Conservation (phyloP, 2,888 invertebrate species). For the Zeuzera pyrina region DNA sequence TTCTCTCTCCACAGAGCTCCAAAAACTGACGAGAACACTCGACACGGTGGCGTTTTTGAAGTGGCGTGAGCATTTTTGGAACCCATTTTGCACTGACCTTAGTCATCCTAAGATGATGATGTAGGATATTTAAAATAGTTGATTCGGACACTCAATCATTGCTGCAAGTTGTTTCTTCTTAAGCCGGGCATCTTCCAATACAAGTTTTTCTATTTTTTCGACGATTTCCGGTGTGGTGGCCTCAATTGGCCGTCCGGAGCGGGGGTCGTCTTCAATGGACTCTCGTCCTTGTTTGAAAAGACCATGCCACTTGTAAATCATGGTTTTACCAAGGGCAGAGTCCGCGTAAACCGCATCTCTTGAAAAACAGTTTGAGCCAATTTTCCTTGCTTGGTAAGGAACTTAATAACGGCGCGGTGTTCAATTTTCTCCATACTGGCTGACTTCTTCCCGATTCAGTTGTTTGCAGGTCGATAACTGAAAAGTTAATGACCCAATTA, state of each 20-base stretch:
- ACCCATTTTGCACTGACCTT: constrained; percentile 23
- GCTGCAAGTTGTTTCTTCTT: constrained; percentile 11
- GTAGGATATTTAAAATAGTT: constrained; percentile 13
- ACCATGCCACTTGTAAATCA: constrained; percentile 17
- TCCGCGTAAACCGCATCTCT: constrained; percentile 5
- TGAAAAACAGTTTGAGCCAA: constrained; percentile 2
- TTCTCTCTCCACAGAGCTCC: constrained; percentile 7
- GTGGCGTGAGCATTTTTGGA: constrained; percentile 22
- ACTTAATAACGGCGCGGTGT: constrained; percentile 7
- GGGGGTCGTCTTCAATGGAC: constrained; percentile 9
- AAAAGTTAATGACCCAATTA: too few relatives aligned
- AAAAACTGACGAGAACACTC: constrained; percentile 8
- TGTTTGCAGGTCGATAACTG: too few relatives aligned
- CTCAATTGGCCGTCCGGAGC: constrained; percentile 9
- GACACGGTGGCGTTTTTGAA: constrained; percentile 17
- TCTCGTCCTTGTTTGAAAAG: too few relatives aligned
- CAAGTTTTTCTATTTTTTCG: constrained; percentile 8
- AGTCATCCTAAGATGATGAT: too few relatives aligned
- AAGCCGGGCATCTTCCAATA: constrained; percentile 8
- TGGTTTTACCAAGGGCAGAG: constrained; percentile 16
- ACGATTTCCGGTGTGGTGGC: constrained; percentile 4
- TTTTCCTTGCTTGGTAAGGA: constrained; percentile 8
- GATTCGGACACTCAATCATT: constrained; percentile 14
- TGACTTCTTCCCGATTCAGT: too few relatives aligned
- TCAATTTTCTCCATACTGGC: constrained; percentile 4